Evolutionary conservation across 37 sponge, comb jelly and placozoan genomes (phyloP), one percentile per base, ranked within the genome.

Genomic region (Crambe crambe): DNA sequence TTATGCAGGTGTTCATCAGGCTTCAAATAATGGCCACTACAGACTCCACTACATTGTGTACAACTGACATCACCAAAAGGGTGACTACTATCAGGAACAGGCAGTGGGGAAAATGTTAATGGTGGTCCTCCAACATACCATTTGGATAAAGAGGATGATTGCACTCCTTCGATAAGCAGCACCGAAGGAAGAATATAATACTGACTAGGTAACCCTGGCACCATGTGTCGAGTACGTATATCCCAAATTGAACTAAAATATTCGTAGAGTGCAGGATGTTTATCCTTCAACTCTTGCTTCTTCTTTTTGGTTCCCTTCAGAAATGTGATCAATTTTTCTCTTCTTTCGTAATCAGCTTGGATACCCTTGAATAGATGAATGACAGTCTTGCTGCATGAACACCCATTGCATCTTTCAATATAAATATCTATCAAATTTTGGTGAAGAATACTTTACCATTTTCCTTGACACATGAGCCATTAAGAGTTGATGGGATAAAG

Each of bases 341-440:
- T 65, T 25, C 17, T 58, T 27, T 72, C n/a, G 5, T 80, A 40
- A 21, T 68, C 38, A 66, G 76, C 25, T 29, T 74, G 39, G n/a
- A 70, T 70, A 42, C 75, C 84, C 32, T 64, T 83, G 38, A 75
- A 83, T 15, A 74, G 57, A 22, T 65, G 57, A 37, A 83, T 83
- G 20, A 31, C 56, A 22, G 84, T 74, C 21, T 75, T 69, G 30
- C 84, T 76, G 75, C 84, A 83, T 5, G 68, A 69, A 56, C 68
- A 40, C 32, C 25, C 36, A 42, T 74, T 75, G 27, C 34, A 41
- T 2, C 70, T 51, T 8, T 66, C 29, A 39, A 82, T 72, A 39
- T 82, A 82, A 29, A 72, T 47, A 25, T 82, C 83, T 25, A 47
- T 82, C 15, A n/a, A n/a, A n/a, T n/a, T n/a, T n/a, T n/a, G n/a